Base-by-base conservation (phyloP, 2,797 vertebrate genomes). In the Mareca strepera region DNA sequence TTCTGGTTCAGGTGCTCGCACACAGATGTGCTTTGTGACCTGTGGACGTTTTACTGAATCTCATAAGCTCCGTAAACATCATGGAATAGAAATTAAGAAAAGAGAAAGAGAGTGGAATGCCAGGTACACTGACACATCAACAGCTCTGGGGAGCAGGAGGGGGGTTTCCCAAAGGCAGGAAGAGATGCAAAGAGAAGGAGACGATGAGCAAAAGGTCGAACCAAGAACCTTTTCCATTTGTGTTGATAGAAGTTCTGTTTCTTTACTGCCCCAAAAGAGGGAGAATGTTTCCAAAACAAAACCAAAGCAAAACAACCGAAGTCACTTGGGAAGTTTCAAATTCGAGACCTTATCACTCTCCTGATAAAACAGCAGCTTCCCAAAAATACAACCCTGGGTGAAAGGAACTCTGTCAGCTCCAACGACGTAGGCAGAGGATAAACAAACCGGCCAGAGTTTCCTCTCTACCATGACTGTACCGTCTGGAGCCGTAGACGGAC, bases 401-500 rank as follows among this genome's bases (percentile, higher is more conserved):
- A 87, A 59, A 58, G 43, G 80, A 89, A 72, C 82, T 12, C 11
- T 7, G 15, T 50, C 43, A 26, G 68, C 26, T 69, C 35, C 21
- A 58, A 35, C 28, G 12, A 14, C 1, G 5, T 6, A 44, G 35
- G n/a, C 31, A 72, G 78, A 21, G 8, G 7, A 56, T 20, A 88
- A 74, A 31, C 31, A 52, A 70, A 37, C 55, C 43, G 29, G 25
- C 11, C 52, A 6, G 26, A 39, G 48, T 5, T 59, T 72, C 46
- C 72, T 59, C 55, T 64, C 82, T 28, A 25, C 17, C 55, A 5
- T 4, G 17, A 28, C 44, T 7, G 14, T 25, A 31, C 18, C 1
- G 1, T 9, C 25, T 7, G 6, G 59, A 59, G 53, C 50, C 3
- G 1, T 1, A 25, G 37, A 11, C 2, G 1, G 58, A 23, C 44